phyloP scores from a whole-genome alignment of 2,888 invertebrate species.

The Perizoma affinitatum region DNA sequence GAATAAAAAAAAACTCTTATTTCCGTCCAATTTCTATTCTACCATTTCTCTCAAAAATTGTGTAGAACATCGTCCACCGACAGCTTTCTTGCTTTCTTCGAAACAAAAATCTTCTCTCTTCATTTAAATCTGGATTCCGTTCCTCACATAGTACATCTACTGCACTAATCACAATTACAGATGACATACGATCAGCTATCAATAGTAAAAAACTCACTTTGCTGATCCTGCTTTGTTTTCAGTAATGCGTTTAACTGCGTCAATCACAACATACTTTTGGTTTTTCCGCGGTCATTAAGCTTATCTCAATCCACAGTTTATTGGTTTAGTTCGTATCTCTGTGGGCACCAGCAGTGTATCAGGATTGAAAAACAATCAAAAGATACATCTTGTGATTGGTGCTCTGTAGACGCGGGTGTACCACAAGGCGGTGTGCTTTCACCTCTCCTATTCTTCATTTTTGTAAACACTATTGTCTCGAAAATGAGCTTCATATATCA shows the following conservation, averaged over 20 bases:
- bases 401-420: no score
- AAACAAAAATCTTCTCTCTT: constrained; percentile 1
- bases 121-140: constrained; percentile 1
- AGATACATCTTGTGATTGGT: no score
- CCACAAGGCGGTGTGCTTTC: no score
- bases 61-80: neutral
- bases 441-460: no score
- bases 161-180: neutral
- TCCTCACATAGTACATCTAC: constrained; percentile 2
- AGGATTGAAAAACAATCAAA: no score
- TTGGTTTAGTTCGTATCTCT: neutral
- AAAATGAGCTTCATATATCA: no score
- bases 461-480: no score
- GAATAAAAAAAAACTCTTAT: no score
- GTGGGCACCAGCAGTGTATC: constrained; percentile 1
- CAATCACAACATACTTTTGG: constrained; percentile 1
- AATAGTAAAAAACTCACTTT: constrained; percentile 1
- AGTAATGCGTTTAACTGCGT: neutral
- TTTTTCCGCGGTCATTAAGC: neutral
- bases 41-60: neutral
- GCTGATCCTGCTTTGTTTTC: neutral
- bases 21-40: constrained; percentile 1
- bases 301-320: neutral
- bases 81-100: constrained; percentile 1
- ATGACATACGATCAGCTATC: constrained; percentile 1